phyloP scores from a whole-genome alignment of 2,113 vertebrate genomes.

The Excalfactoria chinensis region DNA sequence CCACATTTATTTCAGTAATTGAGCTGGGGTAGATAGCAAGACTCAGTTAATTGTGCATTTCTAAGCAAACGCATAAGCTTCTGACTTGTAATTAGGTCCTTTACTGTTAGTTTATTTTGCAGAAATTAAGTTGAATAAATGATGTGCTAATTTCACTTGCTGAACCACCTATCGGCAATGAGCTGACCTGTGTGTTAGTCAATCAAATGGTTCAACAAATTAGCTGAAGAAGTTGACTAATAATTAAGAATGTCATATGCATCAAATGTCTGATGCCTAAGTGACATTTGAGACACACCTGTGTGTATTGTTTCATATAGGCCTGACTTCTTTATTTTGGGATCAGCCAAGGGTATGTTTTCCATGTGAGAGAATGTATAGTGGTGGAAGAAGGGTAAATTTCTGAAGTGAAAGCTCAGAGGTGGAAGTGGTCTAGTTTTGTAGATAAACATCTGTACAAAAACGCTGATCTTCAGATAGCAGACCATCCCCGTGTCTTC shows the following conservation, averaged over 20 bases:
- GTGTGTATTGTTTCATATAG: neutral
- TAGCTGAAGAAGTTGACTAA: neutral
- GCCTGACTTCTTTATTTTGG: neutral
- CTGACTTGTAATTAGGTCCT: neutral
- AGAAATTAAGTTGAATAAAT: neutral
- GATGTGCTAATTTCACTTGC: neutral
- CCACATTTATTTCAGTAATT: slow-evolving; percentile 31
- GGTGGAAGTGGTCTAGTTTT: neutral
- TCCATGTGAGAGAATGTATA: neutral
- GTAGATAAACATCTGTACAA: neutral
- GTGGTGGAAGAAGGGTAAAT: neutral
- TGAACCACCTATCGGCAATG: neutral
- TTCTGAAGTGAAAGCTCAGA: neutral
- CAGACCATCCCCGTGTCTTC: neutral
- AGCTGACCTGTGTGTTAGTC: neutral
- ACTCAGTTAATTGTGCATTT: slow-evolving; percentile 33
- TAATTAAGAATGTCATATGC: neutral
- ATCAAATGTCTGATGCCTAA: neutral
- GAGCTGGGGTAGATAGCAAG: slow-evolving; percentile 36
- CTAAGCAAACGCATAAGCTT: neutral
- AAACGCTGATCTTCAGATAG: neutral
- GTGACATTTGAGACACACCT: neutral
- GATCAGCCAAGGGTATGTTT: neutral
- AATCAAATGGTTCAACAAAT: neutral
- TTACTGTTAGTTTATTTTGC: neutral